Conservation (phyloP, 2,797 vertebrate genomes). For the Spheniscus humboldti region DNA sequence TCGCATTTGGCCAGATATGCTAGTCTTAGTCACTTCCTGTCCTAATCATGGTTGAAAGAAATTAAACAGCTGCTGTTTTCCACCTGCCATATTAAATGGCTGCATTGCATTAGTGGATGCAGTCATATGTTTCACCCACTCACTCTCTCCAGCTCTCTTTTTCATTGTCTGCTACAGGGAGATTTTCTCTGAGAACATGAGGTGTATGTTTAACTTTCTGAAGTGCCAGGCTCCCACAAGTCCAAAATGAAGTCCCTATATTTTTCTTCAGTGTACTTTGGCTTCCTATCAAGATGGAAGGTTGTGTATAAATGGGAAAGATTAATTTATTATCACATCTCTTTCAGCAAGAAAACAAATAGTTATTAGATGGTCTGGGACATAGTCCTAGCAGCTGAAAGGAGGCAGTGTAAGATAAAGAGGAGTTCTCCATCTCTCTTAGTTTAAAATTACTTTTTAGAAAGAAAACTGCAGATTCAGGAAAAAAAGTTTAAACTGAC, state of each 20-base stretch:
- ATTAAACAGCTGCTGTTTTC: background rate
- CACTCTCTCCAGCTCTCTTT: background rate
- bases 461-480: slow-evolving; percentile 52
- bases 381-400: background rate
- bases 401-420: background rate
- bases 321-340: slow-evolving; percentile 22
- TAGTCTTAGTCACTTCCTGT: background rate
- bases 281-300: background rate
- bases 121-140: background rate
- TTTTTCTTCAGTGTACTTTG: background rate
- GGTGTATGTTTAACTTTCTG: background rate
- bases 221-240: background rate
- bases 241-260: background rate
- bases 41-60: background rate
- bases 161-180: background rate
- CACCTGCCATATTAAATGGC: background rate
- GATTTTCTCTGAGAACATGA: background rate
- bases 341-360: background rate
- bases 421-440: background rate
- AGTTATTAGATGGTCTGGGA: background rate
- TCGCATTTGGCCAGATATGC: background rate
- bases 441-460: slow-evolving; percentile 39
- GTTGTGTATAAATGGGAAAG: background rate
- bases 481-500: slow-evolving; percentile 29
- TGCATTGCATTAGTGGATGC: background rate